Evolutionary conservation across 2,888 invertebrate species (phyloP).

Genomic region (Tetragnatha montana): DNA sequence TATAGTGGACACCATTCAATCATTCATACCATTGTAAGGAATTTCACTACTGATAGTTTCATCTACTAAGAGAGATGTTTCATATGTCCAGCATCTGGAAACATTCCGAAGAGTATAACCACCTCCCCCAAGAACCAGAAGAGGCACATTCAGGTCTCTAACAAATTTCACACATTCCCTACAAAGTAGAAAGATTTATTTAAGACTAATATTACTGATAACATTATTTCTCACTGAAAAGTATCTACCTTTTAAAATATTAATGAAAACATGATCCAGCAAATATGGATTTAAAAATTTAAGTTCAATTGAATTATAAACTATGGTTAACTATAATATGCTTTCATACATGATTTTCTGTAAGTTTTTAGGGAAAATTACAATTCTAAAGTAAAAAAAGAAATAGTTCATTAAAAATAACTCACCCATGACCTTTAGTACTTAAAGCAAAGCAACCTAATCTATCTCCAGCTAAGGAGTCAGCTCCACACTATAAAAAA

Average conservation of each 20-base stretch:
- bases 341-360: no score
- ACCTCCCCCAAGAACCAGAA: slow-evolving; percentile 89
- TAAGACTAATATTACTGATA: slow-evolving; percentile 2
- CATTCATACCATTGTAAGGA: slow-evolving; percentile 83
- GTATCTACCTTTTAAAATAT: no score
- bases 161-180: slow-evolving; percentile 97
- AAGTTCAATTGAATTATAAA: no score
- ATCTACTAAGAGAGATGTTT: slow-evolving; percentile 94
- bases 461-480: slow-evolving; percentile 95
- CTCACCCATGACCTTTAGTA: slow-evolving; percentile 91
- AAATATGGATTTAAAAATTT: no score
- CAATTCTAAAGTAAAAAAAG: no score
- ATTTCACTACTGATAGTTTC: slow-evolving; percentile 95
- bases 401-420: neutral
- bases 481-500: slow-evolving; percentile 91
- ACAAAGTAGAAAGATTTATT: slow-evolving; percentile 62
- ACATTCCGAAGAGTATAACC: slow-evolving; percentile 97
- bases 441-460: slow-evolving; percentile 97
- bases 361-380: no score
- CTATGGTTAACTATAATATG: no score
- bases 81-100: slow-evolving; percentile 99
- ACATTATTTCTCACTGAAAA: neutral
- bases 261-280: no score
- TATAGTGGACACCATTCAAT: no score
- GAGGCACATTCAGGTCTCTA: slow-evolving; percentile 91